Evolutionary conservation across 37 sponge, comb jelly and placozoan genomes (phyloP), one percentile per base, ranked within the genome.

Genomic region (Aplysina aerophoba): DNA sequence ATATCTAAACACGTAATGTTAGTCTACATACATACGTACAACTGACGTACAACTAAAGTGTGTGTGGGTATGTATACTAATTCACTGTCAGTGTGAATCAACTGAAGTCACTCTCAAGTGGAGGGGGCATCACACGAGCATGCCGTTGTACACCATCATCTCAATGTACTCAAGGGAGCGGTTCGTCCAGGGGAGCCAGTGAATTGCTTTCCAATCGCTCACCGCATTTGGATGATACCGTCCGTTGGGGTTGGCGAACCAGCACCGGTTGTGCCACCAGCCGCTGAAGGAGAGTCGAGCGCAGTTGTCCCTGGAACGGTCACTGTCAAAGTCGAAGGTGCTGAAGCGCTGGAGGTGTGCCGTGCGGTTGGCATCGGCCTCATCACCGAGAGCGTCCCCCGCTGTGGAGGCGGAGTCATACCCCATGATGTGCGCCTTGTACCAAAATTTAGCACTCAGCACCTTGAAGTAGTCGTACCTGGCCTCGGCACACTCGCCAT

Each of bases 381-480:
- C 78, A 3, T 53, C 53, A 1, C 78, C 78, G 3, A 75, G 5
- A 1, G 78, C 54, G 24, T 75, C 78, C 21, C 78, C 78, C 4
- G 78, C 78, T 36, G 78, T 75, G 3, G 78, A 75, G 25, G 39
- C 41, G 44, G 44, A 24, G 78, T 75, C 78, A 75, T 40, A 75
- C 21, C 54, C 78, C 0, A 53, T 75, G n/a, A 75, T 41, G 53
- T 75, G 41, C 21, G 50, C 78, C 20, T 24, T 36, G 54, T 75
- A 75, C 13, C 53, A 2, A 44, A 41, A 75, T 2, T 21, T 8
- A 1, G 4, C 14, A 17, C 78, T 15, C 0, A 75, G 53, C n/a
- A 75, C 78, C 41, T 75, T 75, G 78, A 75, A 75, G 78, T 75
- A 36, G 53, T 75, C 41, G 78, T 75, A 75, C 14, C 78, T 40